Conservation (phyloP, 2,888 invertebrate species). For the Steromphala cineraria region DNA sequence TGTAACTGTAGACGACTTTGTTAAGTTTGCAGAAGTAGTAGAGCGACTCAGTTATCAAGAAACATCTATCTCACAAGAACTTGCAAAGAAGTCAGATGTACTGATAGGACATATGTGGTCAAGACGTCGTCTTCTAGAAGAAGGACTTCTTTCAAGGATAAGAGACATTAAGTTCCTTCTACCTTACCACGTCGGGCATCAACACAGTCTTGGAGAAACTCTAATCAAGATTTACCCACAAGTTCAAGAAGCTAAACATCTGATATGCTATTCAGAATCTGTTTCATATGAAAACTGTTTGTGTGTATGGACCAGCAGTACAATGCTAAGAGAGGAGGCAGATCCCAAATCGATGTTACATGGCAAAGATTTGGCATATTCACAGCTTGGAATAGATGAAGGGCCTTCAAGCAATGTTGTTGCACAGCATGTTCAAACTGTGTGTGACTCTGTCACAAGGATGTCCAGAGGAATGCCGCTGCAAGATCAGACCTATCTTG, state of each 20-base stretch:
- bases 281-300: background rate
- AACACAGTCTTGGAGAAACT: background rate
- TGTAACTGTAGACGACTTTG: conserved; percentile 34
- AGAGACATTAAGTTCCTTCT: conserved; percentile 28
- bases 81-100: conserved; percentile 18
- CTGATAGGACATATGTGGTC: conserved; percentile 29
- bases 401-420: conserved; percentile 13
- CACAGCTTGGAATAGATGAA: conserved; percentile 5
- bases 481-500: background rate
- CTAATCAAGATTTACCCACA: background rate
- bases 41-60: conserved; percentile 12
- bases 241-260: background rate
- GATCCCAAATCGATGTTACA: background rate
- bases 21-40: conserved; percentile 37
- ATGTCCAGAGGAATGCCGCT: background rate
- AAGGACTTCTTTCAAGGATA: conserved; percentile 14
- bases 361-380: background rate
- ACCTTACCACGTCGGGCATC: background rate
- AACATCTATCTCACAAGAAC: conserved; percentile 5
- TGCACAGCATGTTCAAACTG: conserved; percentile 17
- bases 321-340: background rate
- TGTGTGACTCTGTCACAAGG: background rate
- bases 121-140: background rate
- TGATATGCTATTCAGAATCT: conserved; percentile 21
- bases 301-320: conserved; percentile 22